Evolutionary conservation across 2,113 vertebrate genomes (phyloP).

Genomic region (Petroica traversi): DNA sequence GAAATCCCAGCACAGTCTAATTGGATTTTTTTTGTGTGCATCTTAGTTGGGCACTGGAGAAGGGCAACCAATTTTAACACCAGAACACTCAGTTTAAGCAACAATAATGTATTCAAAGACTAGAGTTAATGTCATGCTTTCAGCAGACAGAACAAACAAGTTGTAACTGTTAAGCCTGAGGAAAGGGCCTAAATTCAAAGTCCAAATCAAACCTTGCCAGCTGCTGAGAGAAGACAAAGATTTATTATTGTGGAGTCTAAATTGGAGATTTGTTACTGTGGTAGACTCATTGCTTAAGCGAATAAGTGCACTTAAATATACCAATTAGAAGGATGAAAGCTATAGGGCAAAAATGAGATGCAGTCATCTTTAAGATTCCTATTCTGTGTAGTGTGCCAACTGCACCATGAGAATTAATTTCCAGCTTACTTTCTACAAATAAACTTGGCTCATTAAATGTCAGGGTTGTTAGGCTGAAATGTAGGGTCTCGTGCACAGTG

Average conservation of each 20-base stretch:
- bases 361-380: not conserved
- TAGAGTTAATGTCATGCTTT: constrained; percentile 18
- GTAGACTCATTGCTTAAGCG: not conserved
- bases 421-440: constrained; percentile 46
- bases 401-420: constrained; percentile 11
- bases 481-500: not conserved
- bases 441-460: constrained; percentile 48
- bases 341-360: constrained; percentile 15
- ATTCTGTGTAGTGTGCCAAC: not conserved
- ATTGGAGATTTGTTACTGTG: constrained; percentile 7
- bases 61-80: not conserved
- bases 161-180: constrained; percentile 33
- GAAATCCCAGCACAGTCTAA: not conserved
- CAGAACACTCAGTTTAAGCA: constrained; percentile 6
- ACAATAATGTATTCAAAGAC: not conserved
- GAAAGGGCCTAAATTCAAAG: constrained; percentile 49
- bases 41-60: not conserved
- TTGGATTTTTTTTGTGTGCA: not conserved
- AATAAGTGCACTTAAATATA: constrained; percentile 38
- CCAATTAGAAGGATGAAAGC: not conserved
- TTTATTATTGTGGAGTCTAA: constrained; percentile 42
- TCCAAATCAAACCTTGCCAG: not conserved
- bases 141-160: constrained; percentile 31
- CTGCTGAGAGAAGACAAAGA: constrained; percentile 45
- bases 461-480: not conserved